Percentiles rank a stretch among this genome's conserved stretches.
Conservation (phyloP, 2,797 vertebrate species). For the Pagetopsis macropterus region DNA sequence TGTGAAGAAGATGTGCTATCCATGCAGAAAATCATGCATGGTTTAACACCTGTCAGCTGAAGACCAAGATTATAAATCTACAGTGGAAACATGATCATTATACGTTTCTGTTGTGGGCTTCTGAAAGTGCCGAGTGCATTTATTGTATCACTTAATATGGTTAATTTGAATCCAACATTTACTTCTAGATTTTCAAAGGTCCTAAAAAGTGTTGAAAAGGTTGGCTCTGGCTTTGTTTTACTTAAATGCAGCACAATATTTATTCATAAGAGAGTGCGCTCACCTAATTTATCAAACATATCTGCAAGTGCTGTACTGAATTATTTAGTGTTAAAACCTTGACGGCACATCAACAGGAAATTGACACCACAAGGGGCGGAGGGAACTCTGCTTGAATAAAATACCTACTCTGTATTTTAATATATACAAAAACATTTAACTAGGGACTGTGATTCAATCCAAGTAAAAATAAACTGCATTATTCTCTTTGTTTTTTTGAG, state of each 20-base stretch:
- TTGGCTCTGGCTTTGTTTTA: neutral
- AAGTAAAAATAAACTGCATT: neutral
- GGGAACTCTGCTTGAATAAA: neutral
- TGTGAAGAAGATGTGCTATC: constrained; percentile 13
- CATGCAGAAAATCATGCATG: constrained; percentile 3
- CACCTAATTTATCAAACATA: neutral
- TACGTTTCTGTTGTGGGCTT: neutral
- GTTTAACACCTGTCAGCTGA: constrained; percentile 16
- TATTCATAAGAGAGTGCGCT: neutral
- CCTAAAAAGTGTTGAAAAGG: neutral
- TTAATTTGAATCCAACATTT: neutral
- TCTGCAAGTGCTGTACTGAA: neutral
- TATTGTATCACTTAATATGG: neutral
- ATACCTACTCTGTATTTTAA: neutral
- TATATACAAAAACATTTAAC: neutral
- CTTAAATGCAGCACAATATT: neutral
- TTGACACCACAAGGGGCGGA: neutral
- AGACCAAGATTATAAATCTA: constrained; percentile 12
- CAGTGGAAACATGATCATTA: constrained; percentile 1
- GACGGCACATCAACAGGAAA: neutral
- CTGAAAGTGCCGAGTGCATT: neutral
- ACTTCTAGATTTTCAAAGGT: neutral
- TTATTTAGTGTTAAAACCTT: neutral
- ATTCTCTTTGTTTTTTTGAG: too few species aligned
- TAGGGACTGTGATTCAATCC: neutral